A percentile compares a stretch with the other conserved stretches of the same genome.
Conservation (phyloP, 2,113 vertebrate genomes). For the Protomyctophum bolini region DNA sequence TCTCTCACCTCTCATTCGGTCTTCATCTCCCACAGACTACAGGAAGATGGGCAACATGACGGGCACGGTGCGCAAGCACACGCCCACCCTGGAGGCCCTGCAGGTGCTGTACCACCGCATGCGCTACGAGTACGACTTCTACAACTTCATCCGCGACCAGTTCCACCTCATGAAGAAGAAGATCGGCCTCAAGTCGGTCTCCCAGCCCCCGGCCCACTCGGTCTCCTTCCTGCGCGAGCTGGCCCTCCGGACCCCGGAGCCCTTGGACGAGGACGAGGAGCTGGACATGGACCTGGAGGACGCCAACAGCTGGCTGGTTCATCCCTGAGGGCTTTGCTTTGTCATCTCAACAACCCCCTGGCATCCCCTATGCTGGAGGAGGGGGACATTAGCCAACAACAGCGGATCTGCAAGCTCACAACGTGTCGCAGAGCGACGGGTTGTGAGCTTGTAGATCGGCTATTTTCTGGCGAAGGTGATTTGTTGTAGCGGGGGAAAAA, state of each 20-base stretch:
- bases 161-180: constrained; percentile 96
- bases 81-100: constrained; percentile 91
- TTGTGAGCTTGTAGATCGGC: no score
- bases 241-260: constrained; percentile 88
- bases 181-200: constrained; percentile 89
- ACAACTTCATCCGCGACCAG: constrained; percentile 94
- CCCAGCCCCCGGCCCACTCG: constrained; percentile 66
- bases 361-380: no score
- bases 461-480: no score
- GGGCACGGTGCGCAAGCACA: constrained; percentile 93
- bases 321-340: constrained; percentile 57
- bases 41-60: constrained; percentile 96
- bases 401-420: no score
- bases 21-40: constrained; percentile 81
- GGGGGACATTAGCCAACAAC: no score
- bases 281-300: constrained; percentile 83
- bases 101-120: constrained; percentile 95
- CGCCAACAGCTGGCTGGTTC: constrained; percentile 80
- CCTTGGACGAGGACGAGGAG: constrained; percentile 89
- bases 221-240: constrained; percentile 84
- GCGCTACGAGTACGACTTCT: constrained; percentile 96
- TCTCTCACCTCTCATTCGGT: not conserved
- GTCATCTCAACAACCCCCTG: no score
- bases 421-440: no score
- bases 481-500: no score